phyloP scores from a whole-genome alignment of 2,888 invertebrate genomes.

The Caenorhabditis macrosperma region DNA sequence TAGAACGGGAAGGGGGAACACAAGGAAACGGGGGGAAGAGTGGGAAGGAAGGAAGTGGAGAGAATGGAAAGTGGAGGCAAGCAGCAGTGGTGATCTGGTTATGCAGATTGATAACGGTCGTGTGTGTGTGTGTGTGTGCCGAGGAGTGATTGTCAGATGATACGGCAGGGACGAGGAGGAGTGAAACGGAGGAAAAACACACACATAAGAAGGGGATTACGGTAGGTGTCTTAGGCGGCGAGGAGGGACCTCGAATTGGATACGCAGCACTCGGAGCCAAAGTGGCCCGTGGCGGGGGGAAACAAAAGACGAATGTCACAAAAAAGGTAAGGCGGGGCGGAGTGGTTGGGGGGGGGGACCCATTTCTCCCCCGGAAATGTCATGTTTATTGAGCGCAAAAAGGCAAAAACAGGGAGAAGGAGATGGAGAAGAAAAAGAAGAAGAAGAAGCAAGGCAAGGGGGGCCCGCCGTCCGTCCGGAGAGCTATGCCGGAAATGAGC shows the following conservation, averaged over 20 bases:
- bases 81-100: slow-evolving; percentile 52
- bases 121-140: slow-evolving; percentile 35
- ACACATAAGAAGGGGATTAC: background rate
- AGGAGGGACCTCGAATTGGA: background rate
- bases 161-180: slow-evolving; percentile 5
- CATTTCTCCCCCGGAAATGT: slow-evolving; percentile 12
- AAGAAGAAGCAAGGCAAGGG: background rate
- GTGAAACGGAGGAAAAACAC: background rate
- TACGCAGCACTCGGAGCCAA: background rate
- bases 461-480: slow-evolving; percentile 1
- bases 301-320: slow-evolving; percentile 28
- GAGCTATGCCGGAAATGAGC: slow-evolving; percentile 22
- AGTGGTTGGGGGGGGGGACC: too few species aligned
- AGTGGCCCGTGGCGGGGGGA: background rate
- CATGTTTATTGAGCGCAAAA: slow-evolving; percentile 30
- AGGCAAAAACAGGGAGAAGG: background rate
- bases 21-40: background rate
- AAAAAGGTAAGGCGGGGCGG: slow-evolving; percentile 27
- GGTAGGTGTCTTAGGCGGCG: background rate
- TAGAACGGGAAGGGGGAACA: background rate
- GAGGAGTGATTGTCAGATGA: slow-evolving; percentile 44
- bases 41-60: slow-evolving; percentile 18
- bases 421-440: slow-evolving; percentile 2
- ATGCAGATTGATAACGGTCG: slow-evolving; percentile 46
- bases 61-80: slow-evolving; percentile 14